Base-by-base conservation (phyloP, 2,797 vertebrate species). In the Furcifer pardalis region DNA sequence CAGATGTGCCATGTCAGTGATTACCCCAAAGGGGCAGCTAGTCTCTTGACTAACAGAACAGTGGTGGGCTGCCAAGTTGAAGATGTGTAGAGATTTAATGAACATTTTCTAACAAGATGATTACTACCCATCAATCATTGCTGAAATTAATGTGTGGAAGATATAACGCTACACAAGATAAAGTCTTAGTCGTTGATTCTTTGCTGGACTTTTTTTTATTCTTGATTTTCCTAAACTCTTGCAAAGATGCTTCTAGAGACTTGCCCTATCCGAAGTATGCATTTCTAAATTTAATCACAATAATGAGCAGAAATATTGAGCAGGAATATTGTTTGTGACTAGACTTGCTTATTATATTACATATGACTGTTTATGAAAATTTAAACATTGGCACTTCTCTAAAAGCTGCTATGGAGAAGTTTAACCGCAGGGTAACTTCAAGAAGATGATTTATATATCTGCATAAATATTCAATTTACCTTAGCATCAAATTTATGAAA, bases 31-130 rank as follows among this genome's bases (percentile, higher is more conserved):
- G 46, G 32, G 37, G 37, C 60, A 62, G 7, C 25, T 21, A 62
- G 60, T 62, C 60, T 62, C 60, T 62, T 19, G 60, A 21, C 7
- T 62, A 5, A 35, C 35, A 63, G 37, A 27, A 40, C 49, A 19
- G 8, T 17, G 30, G 37, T 42, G 17, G 56, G 78, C 32, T 27
- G 15, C 6, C 5, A 8, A 52, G 49, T 52, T 52, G 9, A 52
- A 52, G 9, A 9, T 15, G 15, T 52, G 49, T 52, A 59, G n/a
- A 84, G 78, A 52, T 83, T 85, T 74, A 87, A 85, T 85, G 71
- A 59, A 80, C 86, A 85, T 83, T 91, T 89, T 72, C 30, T 89
- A 92, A 89, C 86, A 89, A n/a, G n/a, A n/a, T n/a, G n/a, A n/a
- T n/a, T n/a, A n/a, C n/a, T n/a, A n/a, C n/a, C n/a, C n/a, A n/a